Conservation (phyloP, 1,140 invertebrate species). For the Listronotus oregonensis region DNA sequence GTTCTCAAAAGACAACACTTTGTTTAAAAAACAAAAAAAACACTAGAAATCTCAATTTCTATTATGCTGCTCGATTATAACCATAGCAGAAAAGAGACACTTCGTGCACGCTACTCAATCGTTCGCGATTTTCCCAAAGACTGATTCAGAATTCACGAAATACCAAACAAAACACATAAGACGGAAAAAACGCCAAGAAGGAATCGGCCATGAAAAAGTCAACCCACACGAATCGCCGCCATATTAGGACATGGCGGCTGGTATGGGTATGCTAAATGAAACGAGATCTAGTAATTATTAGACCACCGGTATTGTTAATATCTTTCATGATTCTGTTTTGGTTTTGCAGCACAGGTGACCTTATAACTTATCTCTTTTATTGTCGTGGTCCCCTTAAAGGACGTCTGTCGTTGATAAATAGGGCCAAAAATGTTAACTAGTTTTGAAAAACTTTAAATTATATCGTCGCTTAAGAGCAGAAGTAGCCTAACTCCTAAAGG, state of each 20-base stretch:
- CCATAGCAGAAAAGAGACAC: slow-evolving; percentile 37
- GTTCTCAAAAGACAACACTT: neutral
- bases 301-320: too few relatives aligned
- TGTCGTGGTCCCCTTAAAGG: slow-evolving; percentile 16
- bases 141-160: slow-evolving; percentile 26
- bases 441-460: too few relatives aligned
- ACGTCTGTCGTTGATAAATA: slow-evolving; percentile 9
- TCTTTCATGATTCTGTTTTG: neutral
- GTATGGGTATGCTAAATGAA: slow-evolving; percentile 19
- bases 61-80: slow-evolving; percentile 29
- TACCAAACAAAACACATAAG: neutral
- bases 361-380: slow-evolving; percentile 5
- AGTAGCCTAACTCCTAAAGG: too few relatives aligned
- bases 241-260: slow-evolving; percentile 29
- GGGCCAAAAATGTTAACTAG: too few relatives aligned
- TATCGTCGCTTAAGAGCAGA: too few relatives aligned
- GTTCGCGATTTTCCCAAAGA: slow-evolving; percentile 34
- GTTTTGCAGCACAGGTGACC: neutral
- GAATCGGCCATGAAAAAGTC: slow-evolving; percentile 36
- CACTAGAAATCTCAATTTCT: slow-evolving; percentile 33
- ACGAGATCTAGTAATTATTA: slow-evolving; percentile 3
- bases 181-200: slow-evolving; percentile 30
- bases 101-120: slow-evolving; percentile 28
- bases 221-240: slow-evolving; percentile 17
- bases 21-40: neutral